Evolutionary conservation across 2,888 invertebrate genomes (phyloP).

Genomic region (Gerris lacustris): DNA sequence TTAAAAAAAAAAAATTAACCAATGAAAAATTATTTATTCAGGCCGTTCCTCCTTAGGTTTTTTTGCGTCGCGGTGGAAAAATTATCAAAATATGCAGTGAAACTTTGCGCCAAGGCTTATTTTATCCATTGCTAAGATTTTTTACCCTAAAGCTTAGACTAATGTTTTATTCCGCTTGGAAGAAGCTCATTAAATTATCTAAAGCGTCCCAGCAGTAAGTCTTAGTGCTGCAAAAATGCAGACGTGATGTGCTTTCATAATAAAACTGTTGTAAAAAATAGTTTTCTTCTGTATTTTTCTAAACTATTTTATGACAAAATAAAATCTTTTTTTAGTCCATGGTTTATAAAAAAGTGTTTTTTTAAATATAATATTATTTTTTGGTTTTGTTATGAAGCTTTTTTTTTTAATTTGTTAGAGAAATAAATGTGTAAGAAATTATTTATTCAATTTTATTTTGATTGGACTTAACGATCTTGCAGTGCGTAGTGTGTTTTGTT

Average conservation of each 20-base stretch:
- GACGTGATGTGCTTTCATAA: neutral
- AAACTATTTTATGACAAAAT: too few species aligned
- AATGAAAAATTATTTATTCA: constrained; percentile 5
- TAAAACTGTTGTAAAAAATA: neutral
- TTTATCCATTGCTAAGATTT: neutral
- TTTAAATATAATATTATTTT: too few species aligned
- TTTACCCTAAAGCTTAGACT: neutral
- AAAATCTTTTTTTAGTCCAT: too few species aligned
- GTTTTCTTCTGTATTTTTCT: too few species aligned
- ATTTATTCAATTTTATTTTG: too few species aligned
- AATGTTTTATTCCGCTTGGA: neutral
- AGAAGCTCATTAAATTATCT: neutral
- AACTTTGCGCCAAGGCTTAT: neutral
- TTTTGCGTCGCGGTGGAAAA: neutral
- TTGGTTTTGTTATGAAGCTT: too few species aligned
- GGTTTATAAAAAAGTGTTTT: too few species aligned
- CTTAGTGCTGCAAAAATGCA: neutral
- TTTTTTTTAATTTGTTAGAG: too few species aligned
- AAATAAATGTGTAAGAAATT: too few species aligned
- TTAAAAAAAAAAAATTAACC: neutral
- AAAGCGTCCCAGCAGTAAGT: neutral
- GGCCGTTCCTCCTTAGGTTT: neutral
- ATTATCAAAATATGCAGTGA: neutral
- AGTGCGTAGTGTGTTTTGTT: too few species aligned
- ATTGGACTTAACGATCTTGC: too few species aligned